A percentile compares a stretch with the other conserved stretches of the same genome.
These are phyloP conservation scores for Calidris pygmaea DNA, from an alignment of 2,113 vertebrate species.

Conservation along the genomic window DNA sequence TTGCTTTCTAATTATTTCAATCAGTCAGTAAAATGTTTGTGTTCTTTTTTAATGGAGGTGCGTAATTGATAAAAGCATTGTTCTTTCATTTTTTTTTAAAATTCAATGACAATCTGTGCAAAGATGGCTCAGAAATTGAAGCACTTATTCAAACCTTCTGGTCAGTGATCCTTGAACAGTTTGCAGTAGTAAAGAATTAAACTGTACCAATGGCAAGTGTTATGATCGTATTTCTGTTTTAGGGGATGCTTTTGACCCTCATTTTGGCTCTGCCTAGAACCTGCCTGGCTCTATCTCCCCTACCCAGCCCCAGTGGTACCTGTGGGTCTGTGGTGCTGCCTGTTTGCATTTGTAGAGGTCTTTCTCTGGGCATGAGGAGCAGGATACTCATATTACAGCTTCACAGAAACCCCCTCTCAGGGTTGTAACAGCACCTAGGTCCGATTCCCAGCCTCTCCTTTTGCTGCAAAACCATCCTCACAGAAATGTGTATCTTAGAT, in stretches of 20 bases:
- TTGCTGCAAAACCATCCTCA: not conserved
- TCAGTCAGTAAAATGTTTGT: not conserved
- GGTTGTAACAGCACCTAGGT: not conserved
- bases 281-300: not conserved
- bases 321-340: not conserved
- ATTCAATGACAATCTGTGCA: not conserved
- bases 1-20: not conserved
- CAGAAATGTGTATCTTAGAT: not conserved
- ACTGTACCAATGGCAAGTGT: not conserved
- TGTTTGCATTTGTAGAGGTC: not conserved
- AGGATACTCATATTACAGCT: not conserved
- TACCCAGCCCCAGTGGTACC: not conserved
- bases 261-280: not conserved
- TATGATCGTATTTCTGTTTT: not conserved
- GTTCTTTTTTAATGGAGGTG: not conserved
- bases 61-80: not conserved
- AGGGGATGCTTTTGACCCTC: not conserved
- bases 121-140: not conserved
- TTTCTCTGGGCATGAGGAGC: not conserved
- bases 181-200: not conserved
- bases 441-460: not conserved
- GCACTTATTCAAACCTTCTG: not conserved
- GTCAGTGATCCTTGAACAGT: not conserved
- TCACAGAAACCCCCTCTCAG: not conserved
- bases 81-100: not conserved